Evolutionary conservation across 2,888 invertebrate species (phyloP).

Genomic region (Tholera decimalis): DNA sequence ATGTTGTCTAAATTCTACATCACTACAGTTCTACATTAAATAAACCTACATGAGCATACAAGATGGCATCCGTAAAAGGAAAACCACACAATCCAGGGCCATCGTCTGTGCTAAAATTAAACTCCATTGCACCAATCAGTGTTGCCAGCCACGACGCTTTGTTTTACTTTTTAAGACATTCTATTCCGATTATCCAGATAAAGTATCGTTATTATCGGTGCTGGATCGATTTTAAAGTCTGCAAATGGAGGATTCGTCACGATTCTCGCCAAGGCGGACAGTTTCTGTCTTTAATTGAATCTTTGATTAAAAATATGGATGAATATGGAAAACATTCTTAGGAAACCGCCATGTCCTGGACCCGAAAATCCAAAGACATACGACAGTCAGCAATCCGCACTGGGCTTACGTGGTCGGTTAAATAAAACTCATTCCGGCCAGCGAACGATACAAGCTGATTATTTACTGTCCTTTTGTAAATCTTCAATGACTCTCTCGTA

Average conservation of each 20-base stretch:
- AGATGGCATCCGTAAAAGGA: slow-evolving; percentile 70
- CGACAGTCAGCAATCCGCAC: no score
- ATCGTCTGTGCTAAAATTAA: slow-evolving; percentile 75
- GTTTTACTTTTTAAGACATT: slow-evolving; percentile 64
- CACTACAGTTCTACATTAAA: slow-evolving; percentile 28
- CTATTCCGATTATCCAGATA: slow-evolving; percentile 62
- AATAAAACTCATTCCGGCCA: no score
- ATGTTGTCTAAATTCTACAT: slow-evolving; percentile 12
- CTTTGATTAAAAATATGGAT: slow-evolving; percentile 16
- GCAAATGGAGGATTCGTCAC: slow-evolving; percentile 48
- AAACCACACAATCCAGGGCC: slow-evolving; percentile 67
- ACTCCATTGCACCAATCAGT: slow-evolving; percentile 74
- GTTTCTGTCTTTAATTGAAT: slow-evolving; percentile 27
- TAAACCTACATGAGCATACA: slow-evolving; percentile 54
- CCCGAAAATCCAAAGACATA: no score
- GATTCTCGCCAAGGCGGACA: slow-evolving; percentile 21
- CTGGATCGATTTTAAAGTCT: slow-evolving; percentile 44
- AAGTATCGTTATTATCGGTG: slow-evolving; percentile 48
- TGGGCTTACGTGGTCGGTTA: no score
- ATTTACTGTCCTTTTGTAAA: slow-evolving; percentile 7
- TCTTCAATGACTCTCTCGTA: not conserved
- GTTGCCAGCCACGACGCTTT: slow-evolving; percentile 62
- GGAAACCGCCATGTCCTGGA: no score
- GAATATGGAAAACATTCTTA: no score
- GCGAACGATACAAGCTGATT: no score